Evolutionary conservation across 2,888 invertebrate genomes (phyloP).

Genomic region (Troides aeacus): DNA sequence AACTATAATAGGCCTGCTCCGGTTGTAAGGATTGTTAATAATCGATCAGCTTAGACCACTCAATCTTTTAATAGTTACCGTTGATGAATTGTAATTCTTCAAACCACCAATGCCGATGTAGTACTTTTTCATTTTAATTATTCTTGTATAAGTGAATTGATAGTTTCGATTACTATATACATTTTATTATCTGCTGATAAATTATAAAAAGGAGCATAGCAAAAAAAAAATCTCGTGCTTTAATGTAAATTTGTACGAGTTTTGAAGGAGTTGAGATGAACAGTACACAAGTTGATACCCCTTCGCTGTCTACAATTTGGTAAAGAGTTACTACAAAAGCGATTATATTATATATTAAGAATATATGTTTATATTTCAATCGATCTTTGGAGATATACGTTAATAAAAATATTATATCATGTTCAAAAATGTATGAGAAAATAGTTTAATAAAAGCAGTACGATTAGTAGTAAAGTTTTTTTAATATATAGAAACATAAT

Average conservation of each 20-base stretch:
- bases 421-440: background rate
- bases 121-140: background rate
- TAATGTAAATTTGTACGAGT: no score
- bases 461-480: background rate
- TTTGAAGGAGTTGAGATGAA: no score
- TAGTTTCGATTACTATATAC: background rate
- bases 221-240: no score
- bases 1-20: slow-evolving; percentile 13
- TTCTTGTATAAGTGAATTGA: background rate
- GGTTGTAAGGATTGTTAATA: slow-evolving; percentile 12
- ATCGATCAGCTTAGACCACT: background rate
- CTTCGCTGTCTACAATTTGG: no score
- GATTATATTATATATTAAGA: no score
- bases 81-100: slow-evolving; percentile 5
- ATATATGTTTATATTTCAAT: no score
- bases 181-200: background rate
- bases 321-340: no score
- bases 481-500: background rate
- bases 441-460: background rate
- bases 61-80: slow-evolving; percentile 5
- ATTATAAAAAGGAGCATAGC: background rate
- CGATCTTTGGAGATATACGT: no score
- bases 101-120: background rate
- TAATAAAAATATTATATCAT: no score
- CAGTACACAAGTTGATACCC: no score